Percentiles rank a stretch among this genome's conserved stretches.
Conservation (phyloP, 2,888 invertebrate species). For the Acrobasis suavella region DNA sequence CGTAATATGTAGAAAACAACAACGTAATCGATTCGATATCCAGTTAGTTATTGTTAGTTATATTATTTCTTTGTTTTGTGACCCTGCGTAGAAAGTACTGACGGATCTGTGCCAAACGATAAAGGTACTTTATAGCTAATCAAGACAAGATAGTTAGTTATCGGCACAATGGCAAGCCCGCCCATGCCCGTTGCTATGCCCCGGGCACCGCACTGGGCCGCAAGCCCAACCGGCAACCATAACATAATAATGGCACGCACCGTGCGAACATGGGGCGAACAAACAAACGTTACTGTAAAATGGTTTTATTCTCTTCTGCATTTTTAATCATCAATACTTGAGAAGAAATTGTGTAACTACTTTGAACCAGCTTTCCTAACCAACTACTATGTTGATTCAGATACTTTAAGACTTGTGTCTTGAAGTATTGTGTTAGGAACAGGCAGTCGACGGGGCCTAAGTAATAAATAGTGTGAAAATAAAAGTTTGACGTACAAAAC, state of each 20-base stretch:
- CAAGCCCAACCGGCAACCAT: not conserved
- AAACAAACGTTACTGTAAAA: not conserved
- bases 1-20: too few species aligned
- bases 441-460: too few species aligned
- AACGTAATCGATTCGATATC: too few species aligned
- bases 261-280: conserved; percentile 1
- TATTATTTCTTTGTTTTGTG: conserved; percentile 20
- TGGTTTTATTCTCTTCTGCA: not conserved
- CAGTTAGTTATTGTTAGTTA: too few species aligned
- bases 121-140: conserved; percentile 35
- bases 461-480: too few species aligned
- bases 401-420: too few species aligned
- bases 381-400: too few species aligned
- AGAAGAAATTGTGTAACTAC: not conserved
- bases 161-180: conserved; percentile 31
- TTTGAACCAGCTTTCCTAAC: too few species aligned
- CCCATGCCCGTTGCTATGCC: conserved; percentile 8
- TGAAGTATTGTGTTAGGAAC: too few species aligned
- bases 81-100: conserved; percentile 33
- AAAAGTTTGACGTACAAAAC: not conserved
- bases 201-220: not conserved
- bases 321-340: not conserved
- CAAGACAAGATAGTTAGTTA: conserved; percentile 32
- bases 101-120: conserved; percentile 29
- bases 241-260: conserved; percentile 15